Evolutionary conservation across 2,113 vertebrate species (phyloP).

Genomic region (Saimiri boliviensis): DNA sequence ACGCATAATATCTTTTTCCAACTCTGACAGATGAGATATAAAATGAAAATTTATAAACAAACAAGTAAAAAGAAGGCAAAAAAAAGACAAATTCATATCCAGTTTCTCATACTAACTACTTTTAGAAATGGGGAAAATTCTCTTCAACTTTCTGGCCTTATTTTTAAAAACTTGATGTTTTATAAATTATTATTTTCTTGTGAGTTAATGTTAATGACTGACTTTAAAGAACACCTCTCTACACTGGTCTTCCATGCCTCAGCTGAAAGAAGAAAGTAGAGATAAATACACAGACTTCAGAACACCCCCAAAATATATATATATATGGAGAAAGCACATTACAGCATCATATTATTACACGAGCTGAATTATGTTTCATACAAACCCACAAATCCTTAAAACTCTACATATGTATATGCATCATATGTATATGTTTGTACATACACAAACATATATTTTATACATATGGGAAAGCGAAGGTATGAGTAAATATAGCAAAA

Average conservation of each 20-base stretch:
- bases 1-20: background rate
- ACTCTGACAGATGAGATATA: background rate
- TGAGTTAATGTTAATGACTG: background rate
- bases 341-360: background rate
- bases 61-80: background rate
- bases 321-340: background rate
- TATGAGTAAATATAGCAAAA: background rate
- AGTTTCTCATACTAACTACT: background rate
- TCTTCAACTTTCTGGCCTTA: background rate
- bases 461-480: background rate
- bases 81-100: background rate
- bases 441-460: background rate
- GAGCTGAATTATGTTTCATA: background rate
- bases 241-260: background rate
- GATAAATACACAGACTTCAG: background rate
- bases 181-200: background rate
- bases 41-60: background rate
- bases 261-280: background rate
- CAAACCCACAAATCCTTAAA: background rate
- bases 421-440: background rate
- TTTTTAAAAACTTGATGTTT: background rate
- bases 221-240: background rate
- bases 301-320: background rate
- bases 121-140: background rate
- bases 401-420: background rate